phyloP scores from a whole-genome alignment of 1,140 invertebrate species.

The Trypoxylus dichotomus region DNA sequence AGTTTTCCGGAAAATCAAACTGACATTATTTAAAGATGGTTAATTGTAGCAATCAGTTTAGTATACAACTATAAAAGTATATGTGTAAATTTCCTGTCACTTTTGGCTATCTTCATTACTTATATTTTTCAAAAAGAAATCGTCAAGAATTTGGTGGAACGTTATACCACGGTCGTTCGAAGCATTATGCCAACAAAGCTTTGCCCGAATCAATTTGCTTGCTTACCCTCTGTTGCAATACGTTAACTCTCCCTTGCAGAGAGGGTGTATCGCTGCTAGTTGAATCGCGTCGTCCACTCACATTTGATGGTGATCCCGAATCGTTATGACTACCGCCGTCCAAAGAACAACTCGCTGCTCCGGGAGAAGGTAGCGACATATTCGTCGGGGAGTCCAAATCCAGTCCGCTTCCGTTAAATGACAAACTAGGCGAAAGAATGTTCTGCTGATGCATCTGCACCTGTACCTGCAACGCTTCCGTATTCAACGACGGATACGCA shows the following conservation, averaged over 20 bases:
- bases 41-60: too few species aligned
- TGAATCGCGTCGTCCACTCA: conserved; percentile 59
- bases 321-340: conserved; percentile 64
- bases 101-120: too few species aligned
- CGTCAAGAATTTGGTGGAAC: too few species aligned
- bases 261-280: conserved; percentile 48
- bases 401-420: conserved; percentile 67
- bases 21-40: too few species aligned
- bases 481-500: conserved; percentile 46
- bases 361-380: conserved; percentile 76
- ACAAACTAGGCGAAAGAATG: conserved; percentile 68
- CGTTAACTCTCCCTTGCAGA: conserved; percentile 70
- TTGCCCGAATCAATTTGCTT: conserved; percentile 52
- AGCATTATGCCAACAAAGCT: not conserved
- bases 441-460: conserved; percentile 64
- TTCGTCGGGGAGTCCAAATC: conserved; percentile 77
- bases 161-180: too few species aligned
- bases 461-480: conserved; percentile 59
- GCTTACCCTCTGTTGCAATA: conserved; percentile 86
- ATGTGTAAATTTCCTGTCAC: too few species aligned
- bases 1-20: too few species aligned
- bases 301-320: conserved; percentile 63
- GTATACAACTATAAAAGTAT: too few species aligned
- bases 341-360: conserved; percentile 67
- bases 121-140: too few species aligned